Evolutionary conservation across 2,113 vertebrate genomes (phyloP), one percentile per base, ranked within the genome.

Genomic region (Tragelaphus scriptus): DNA sequence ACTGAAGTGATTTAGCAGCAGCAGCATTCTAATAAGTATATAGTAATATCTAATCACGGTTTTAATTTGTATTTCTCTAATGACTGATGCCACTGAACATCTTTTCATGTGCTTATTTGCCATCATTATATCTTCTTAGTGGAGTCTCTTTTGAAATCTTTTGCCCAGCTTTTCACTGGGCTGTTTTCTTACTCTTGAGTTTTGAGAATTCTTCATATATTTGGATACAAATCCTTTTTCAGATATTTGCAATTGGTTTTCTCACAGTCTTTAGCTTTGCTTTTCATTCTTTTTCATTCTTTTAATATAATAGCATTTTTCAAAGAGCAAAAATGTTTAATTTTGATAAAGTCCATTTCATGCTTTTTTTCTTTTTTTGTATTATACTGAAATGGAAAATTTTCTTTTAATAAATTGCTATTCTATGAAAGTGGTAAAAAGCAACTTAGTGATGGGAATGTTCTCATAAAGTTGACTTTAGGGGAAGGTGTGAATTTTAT

Each of bases 341-440:
- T 92, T 94, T 97, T 94, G 80, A 56, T 63, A 53, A 89, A 85
- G 51, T 91, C 56, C 19, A 88, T 3, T 58, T 77, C 92, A 47
- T 95, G 23, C 30, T 68, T 88, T 92, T 32, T 55, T 40, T 51
- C 59, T 96, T 88, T 95, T 96, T 91, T 90, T 21, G 7, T 36
- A 49, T 97, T 97, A 68, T 97, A 75, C 16, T 90, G 44, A 49
- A 84, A 79, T 95, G 94, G 85, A 71, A 90, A 59, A 88, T 59
- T 85, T 94, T 49, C 49, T 80, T 84, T 65, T 95, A 86, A 82
- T 28, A 96, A 93, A 26, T 93, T 87, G 61, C 51, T 95, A 15
- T 82, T 58, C 9, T 88, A 21, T 87, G 55, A 97, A 93, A 93
- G 32, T 82, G 13, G 25, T 81, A 55, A 58, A 59, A 81, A 81